These are phyloP conservation scores for Leptobrachium leishanense DNA, from an alignment of 2,113 vertebrate genomes.

Conservation along the genomic window DNA sequence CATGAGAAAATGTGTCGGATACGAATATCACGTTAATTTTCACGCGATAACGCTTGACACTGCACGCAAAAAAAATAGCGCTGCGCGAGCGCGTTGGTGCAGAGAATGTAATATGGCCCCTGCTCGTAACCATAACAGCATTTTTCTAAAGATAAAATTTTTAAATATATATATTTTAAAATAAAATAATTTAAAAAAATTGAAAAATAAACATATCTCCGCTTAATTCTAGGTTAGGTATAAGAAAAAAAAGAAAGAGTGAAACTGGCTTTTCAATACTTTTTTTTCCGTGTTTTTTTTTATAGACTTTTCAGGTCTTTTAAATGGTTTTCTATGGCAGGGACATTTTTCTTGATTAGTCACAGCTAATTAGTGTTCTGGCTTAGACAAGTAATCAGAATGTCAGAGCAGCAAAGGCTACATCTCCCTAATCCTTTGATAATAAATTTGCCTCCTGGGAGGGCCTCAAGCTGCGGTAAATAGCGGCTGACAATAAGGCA, in stretches of 20 bases:
- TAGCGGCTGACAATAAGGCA: slow-evolving; percentile 85
- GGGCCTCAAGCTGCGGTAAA: slow-evolving; percentile 85
- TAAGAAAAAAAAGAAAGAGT: slow-evolving; percentile 52
- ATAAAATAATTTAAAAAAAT: too few species aligned
- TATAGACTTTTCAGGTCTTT: slow-evolving; percentile 72
- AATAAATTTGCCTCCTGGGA: slow-evolving; percentile 88
- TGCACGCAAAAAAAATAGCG: too few species aligned
- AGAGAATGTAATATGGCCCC: too few species aligned
- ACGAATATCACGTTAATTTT: too few species aligned
- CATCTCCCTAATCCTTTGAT: slow-evolving; percentile 88
- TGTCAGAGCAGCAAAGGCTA: slow-evolving; percentile 83
- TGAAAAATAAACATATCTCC: slow-evolving; percentile 39
- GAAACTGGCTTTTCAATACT: slow-evolving; percentile 72
- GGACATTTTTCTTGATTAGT: slow-evolving; percentile 90
- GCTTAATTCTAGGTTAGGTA: slow-evolving; percentile 72
- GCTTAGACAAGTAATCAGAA: slow-evolving; percentile 88
- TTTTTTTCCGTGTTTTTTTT: slow-evolving; percentile 57
- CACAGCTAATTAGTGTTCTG: slow-evolving; percentile 90
- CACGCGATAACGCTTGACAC: too few species aligned
- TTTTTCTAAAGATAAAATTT: neutral
- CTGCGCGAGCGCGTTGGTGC: too few species aligned
- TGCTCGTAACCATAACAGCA: too few species aligned
- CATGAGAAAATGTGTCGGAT: too few species aligned
- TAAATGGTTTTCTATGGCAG: slow-evolving; percentile 82
- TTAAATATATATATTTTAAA: slow-evolving; percentile 52